These are phyloP conservation scores for Platichthys stellatus DNA, from an alignment of 2,113 vertebrate genomes.

Conservation along the genomic window DNA sequence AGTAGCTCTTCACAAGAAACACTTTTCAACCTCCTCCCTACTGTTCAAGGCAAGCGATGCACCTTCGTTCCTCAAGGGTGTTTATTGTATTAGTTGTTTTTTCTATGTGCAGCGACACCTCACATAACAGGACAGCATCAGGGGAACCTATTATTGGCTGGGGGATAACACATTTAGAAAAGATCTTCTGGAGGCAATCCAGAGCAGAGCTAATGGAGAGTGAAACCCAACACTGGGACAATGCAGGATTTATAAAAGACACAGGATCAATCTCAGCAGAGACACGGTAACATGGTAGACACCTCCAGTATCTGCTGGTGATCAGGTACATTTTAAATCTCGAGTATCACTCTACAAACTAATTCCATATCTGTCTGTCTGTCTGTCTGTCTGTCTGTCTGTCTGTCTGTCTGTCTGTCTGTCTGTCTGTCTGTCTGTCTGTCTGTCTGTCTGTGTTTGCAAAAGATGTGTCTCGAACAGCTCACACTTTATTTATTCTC, in stretches of 20 bases:
- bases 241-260: conserved; percentile 26
- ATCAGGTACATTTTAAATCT: conserved; percentile 7
- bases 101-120: background rate
- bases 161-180: conserved; percentile 10
- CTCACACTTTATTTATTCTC: too few relatives aligned
- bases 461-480: too few relatives aligned
- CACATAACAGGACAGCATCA: conserved; percentile 2
- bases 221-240: conserved; percentile 49
- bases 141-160: conserved; percentile 24
- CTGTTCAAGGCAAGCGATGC: background rate
- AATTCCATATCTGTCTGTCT: too few relatives aligned
- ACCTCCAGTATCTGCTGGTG: background rate
- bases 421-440: too few relatives aligned
- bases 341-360: too few relatives aligned
- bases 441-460: too few relatives aligned
- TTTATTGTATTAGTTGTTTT: background rate
- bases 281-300: conserved; percentile 1
- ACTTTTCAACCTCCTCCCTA: background rate
- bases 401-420: too few relatives aligned
- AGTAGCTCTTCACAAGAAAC: background rate
- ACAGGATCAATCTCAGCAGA: conserved; percentile 29
- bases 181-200: conserved; percentile 51
- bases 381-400: too few relatives aligned
- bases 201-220: conserved; percentile 51
- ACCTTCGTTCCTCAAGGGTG: too few relatives aligned